Percentiles rank a stretch among this genome's conserved stretches.
These are phyloP conservation scores for Sparus aurata DNA, from an alignment of 2,797 vertebrate genomes.

Conservation along the genomic window DNA sequence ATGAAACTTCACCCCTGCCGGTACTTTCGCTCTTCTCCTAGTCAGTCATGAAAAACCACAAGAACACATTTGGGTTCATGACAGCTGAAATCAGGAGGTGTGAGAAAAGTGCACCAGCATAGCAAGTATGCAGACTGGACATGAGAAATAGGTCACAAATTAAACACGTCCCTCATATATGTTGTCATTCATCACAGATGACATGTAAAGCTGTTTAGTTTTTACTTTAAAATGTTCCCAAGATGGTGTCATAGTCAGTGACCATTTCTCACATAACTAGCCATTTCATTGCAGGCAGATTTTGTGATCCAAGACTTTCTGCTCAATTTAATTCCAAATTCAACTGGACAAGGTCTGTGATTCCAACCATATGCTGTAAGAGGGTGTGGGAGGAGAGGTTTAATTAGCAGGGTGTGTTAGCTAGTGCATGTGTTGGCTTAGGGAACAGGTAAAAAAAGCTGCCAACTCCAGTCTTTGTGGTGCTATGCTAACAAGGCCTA, in stretches of 20 bases:
- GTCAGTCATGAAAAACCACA: conserved; percentile 21
- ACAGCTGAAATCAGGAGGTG: conserved; percentile 21
- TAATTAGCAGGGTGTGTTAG: conserved; percentile 67
- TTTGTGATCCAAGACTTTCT: conserved; percentile 37
- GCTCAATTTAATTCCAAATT: conserved; percentile 36
- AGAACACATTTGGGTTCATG: neutral
- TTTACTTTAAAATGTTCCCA: conserved; percentile 10
- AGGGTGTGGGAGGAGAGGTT: conserved; percentile 60
- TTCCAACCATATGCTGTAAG: conserved; percentile 63
- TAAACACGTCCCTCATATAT: conserved; percentile 10
- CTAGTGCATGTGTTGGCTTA: conserved; percentile 37
- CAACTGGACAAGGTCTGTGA: conserved; percentile 41
- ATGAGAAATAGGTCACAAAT: neutral
- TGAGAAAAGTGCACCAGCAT: conserved; percentile 11
- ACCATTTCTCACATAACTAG: conserved; percentile 13
- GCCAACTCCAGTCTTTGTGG: conserved; percentile 40
- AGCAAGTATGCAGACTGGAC: neutral
- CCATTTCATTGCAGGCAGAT: conserved; percentile 45
- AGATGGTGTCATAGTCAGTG: conserved; percentile 1
- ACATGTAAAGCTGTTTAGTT: neutral
- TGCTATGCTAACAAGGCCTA: conserved; percentile 17
- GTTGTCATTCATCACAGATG: conserved; percentile 2
- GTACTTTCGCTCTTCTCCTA: conserved; percentile 2
- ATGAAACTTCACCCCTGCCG: conserved; percentile 24
- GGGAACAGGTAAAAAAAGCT: conserved; percentile 41